phyloP scores from a whole-genome alignment of 1,140 invertebrate genomes.

The Aethina tumida region DNA sequence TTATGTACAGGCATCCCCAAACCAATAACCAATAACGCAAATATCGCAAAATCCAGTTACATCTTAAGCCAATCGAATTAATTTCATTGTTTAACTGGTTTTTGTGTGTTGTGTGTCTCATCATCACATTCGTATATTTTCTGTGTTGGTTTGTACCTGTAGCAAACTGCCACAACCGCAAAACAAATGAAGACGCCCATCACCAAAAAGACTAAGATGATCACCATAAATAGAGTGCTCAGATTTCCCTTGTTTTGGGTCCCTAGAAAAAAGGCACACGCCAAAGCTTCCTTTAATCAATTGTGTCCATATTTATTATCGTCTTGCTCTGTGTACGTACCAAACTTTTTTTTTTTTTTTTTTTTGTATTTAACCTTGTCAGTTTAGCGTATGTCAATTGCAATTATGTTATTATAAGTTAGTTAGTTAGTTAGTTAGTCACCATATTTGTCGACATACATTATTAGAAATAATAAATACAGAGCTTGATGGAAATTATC shows the following conservation, averaged over 20 bases:
- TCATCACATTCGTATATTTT: too few relatives aligned
- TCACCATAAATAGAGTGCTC: conserved; percentile 80
- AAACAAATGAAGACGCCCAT: conserved; percentile 90
- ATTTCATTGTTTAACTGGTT: neutral
- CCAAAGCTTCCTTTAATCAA: conserved; percentile 5
- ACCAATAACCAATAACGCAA: neutral
- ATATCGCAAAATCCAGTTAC: neutral
- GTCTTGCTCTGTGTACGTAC: too few relatives aligned
- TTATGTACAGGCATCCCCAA: neutral
- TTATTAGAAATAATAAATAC: too few relatives aligned
- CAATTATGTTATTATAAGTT: too few relatives aligned
- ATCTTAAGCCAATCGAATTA: neutral
- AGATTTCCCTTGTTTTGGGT: conserved; percentile 62
- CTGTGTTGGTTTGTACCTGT: conserved; percentile 86
- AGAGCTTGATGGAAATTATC: too few relatives aligned
- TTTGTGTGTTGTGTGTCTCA: neutral
- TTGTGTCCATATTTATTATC: too few relatives aligned
- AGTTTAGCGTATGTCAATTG: too few relatives aligned
- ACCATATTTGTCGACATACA: too few relatives aligned
- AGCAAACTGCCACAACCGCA: conserved; percentile 88
- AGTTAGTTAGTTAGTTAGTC: too few relatives aligned
- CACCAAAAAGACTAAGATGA: conserved; percentile 84
- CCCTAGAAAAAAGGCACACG: conserved; percentile 41
- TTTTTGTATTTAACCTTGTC: too few relatives aligned
- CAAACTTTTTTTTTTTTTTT: too few relatives aligned